Evolutionary conservation across 2,113 vertebrate genomes (phyloP), one percentile per base, ranked within the genome.

Genomic region (Procapra przewalskii): DNA sequence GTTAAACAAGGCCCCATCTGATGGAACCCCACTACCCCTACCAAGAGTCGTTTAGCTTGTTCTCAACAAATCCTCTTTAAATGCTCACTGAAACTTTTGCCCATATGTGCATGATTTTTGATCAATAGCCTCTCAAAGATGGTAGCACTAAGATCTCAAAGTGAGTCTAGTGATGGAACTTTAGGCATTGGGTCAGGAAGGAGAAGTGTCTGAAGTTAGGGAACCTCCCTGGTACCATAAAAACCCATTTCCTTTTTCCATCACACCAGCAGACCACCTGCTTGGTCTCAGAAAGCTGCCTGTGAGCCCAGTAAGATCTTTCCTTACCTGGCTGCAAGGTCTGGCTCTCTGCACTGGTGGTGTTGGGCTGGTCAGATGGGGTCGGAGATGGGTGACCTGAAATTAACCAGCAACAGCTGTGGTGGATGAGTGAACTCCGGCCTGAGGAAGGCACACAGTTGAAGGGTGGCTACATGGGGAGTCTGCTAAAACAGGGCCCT

Each of bases 311-410:
- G 21, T 10, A 23, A 13, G 52, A 40, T 13, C 1, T 3, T 64
- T 40, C 33, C 94, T 98, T 79, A 99, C 99, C 98, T 6, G 55
- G 29, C 2, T 98, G 23, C 55, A 0, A 27, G 0, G 96, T 79
- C 29, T 11, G 0, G 15, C 52, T 98, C 2, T 79, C 64, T 0
- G 54, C 12, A 0, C 0, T 2, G 83, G 60, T 84, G 45, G 81
- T 40, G 23, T 71, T 87, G 27, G 14, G 60, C 88, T 62, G 71
- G 8, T 1, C 4, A 0, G 29, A 7, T 0, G 31, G 21, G 0
- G 0, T 7, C 80, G 93, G 77, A 45, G 88, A 0, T 0, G 0
- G 36, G 13, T 43, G 92, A 90, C 96, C 98, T 98, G 96, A 19
- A 97, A 95, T 15, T 9, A 92, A 93, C 16, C 67, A 96, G 80